Evolutionary conservation across 1,140 invertebrate genomes (phyloP).

Genomic region (Listronotus bonariensis): DNA sequence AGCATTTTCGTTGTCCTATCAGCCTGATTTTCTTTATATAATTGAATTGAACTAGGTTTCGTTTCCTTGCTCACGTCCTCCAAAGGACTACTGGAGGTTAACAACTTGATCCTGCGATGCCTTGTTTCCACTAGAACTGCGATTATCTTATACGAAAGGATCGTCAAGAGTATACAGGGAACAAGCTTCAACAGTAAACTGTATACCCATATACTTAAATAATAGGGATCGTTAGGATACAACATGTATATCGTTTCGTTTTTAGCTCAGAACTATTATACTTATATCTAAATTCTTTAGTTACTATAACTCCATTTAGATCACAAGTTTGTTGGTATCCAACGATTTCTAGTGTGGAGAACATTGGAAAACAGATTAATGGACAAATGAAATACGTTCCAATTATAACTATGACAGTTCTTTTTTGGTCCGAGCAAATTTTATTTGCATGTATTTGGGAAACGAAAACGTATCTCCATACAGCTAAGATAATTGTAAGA

Average conservation of each 20-base stretch:
- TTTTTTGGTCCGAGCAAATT: slow-evolving; percentile 75
- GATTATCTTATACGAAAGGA: slow-evolving; percentile 78
- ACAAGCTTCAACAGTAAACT: slow-evolving; percentile 84
- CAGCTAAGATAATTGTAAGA: slow-evolving; percentile 87
- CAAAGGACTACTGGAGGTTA: slow-evolving; percentile 39
- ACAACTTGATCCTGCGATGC: slow-evolving; percentile 68
- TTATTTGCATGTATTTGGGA: slow-evolving; percentile 75
- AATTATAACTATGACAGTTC: slow-evolving; percentile 74
- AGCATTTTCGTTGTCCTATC: slow-evolving; percentile 94
- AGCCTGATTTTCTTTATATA: slow-evolving; percentile 72
- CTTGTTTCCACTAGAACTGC: slow-evolving; percentile 75
- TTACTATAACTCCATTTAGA: slow-evolving; percentile 51
- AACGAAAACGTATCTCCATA: slow-evolving; percentile 91
- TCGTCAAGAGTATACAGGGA: slow-evolving; percentile 79
- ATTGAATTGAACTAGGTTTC: slow-evolving; percentile 51
- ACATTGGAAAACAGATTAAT: slow-evolving; percentile 84
- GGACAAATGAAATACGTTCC: slow-evolving; percentile 81
- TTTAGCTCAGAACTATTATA: slow-evolving; percentile 49
- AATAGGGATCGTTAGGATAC: slow-evolving; percentile 46
- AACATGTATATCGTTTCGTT: slow-evolving; percentile 56
- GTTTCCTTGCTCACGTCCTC: slow-evolving; percentile 30
- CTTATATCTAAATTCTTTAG: slow-evolving; percentile 29
- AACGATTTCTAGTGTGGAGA: slow-evolving; percentile 71
- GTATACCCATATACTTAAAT: slow-evolving; percentile 83
- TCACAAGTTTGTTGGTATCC: slow-evolving; percentile 57